These are phyloP conservation scores for Crenuchus spilurus DNA, from an alignment of 2,797 vertebrate species.

Conservation along the genomic window DNA sequence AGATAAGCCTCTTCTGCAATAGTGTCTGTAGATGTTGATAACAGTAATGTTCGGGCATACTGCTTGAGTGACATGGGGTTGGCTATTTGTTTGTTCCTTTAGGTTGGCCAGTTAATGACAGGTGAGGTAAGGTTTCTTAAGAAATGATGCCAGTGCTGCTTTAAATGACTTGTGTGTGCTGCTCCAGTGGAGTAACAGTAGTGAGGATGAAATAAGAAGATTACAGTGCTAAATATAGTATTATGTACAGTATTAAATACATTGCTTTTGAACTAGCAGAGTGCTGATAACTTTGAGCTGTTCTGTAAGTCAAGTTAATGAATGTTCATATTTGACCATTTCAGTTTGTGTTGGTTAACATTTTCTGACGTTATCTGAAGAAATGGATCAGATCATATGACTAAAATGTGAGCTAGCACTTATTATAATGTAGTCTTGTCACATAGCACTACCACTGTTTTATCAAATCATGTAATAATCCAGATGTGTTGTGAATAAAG, in stretches of 20 bases:
- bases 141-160: background rate
- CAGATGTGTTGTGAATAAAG: no score
- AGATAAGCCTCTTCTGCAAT: constrained; percentile 60
- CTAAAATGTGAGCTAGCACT: no score
- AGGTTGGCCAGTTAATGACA: background rate
- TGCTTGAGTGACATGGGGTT: background rate
- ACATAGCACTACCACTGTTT: no score
- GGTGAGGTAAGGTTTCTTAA: background rate
- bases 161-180: background rate
- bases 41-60: constrained; percentile 15
- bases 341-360: background rate
- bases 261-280: background rate
- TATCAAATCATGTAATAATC: no score
- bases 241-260: background rate
- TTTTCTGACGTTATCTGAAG: no score
- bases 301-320: background rate
- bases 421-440: no score
- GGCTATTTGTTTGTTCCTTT: constrained; percentile 2
- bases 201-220: background rate
- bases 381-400: no score
- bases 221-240: background rate
- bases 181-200: background rate
- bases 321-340: background rate
- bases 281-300: background rate
- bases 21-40: background rate